phyloP scores from a whole-genome alignment of 2,888 invertebrate genomes.

The Drosophila gaucha region DNA sequence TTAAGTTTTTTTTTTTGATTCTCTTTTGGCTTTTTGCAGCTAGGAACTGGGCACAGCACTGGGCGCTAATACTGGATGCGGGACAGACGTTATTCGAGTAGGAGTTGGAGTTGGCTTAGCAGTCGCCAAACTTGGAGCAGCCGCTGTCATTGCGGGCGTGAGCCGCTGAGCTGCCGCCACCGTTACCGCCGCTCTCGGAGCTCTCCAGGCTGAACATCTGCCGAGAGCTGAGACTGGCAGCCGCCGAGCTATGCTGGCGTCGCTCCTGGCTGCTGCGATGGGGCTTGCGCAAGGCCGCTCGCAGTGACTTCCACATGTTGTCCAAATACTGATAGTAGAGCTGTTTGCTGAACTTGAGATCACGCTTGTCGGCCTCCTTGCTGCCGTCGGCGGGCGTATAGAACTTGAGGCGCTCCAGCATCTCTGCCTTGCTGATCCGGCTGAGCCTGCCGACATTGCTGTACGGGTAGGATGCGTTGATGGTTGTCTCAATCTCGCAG shows the following conservation, averaged over 20 bases:
- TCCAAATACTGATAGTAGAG: conserved; percentile 68
- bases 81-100: conserved; percentile 3
- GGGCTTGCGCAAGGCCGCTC: conserved; percentile 25
- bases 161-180: neutral
- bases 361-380: conserved; percentile 45
- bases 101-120: neutral
- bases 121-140: conserved; percentile 6
- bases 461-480: conserved; percentile 74
- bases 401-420: conserved; percentile 67
- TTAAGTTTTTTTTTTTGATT: neutral
- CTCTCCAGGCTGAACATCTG: conserved; percentile 37
- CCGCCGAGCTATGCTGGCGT: conserved; percentile 3
- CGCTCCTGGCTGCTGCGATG: conserved; percentile 39
- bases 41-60: conserved; percentile 30
- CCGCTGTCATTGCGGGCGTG: neutral
- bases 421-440: conserved; percentile 48
- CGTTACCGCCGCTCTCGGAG: conserved; percentile 10
- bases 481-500: conserved; percentile 82
- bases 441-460: conserved; percentile 56
- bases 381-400: conserved; percentile 59
- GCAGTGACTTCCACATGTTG: conserved; percentile 62
- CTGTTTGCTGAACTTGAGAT: conserved; percentile 75
- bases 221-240: conserved; percentile 3
- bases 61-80: conserved; percentile 49
- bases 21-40: conserved; percentile 26